Evolutionary conservation across 2,113 vertebrate species (phyloP).

Genomic region (Microtus ochrogaster): DNA sequence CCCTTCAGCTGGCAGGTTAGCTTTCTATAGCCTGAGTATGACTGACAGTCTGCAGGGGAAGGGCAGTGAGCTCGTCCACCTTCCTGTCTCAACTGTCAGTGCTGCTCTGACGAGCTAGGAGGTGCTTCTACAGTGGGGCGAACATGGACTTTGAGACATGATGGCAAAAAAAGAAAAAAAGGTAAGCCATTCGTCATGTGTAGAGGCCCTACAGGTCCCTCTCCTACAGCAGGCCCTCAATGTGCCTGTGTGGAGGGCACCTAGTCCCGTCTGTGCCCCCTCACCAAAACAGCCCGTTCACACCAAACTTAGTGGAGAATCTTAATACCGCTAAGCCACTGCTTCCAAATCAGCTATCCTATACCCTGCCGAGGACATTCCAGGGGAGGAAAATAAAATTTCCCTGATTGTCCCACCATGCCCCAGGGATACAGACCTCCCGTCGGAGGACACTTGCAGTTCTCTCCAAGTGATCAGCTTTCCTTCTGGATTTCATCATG

Average conservation of each 20-base stretch:
- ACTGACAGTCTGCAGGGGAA: not conserved
- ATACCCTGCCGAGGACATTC: not conserved
- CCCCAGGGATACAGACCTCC: not conserved
- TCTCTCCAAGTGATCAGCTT: conserved; percentile 14
- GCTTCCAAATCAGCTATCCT: not conserved
- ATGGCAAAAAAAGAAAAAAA: not conserved
- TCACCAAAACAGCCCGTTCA: not conserved
- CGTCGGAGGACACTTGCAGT: not conserved
- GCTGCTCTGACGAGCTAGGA: not conserved
- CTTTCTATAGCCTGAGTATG: conserved; percentile 7
- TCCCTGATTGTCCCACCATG: not conserved
- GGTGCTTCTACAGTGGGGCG: not conserved
- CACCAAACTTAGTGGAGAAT: not conserved
- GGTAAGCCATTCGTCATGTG: not conserved
- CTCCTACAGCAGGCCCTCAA: not conserved
- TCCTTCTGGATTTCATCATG: not conserved
- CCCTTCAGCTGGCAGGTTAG: conserved; percentile 3
- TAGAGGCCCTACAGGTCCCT: not conserved
- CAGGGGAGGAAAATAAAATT: not conserved
- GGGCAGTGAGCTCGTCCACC: not conserved
- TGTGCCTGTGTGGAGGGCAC: not conserved
- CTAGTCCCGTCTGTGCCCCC: not conserved
- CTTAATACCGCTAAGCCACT: not conserved
- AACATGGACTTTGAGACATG: not conserved
- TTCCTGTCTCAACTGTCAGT: not conserved